Evolutionary conservation across 1,140 invertebrate species (phyloP), one percentile per base, ranked within the genome.

Genomic region (Dreissena rostriformis): DNA sequence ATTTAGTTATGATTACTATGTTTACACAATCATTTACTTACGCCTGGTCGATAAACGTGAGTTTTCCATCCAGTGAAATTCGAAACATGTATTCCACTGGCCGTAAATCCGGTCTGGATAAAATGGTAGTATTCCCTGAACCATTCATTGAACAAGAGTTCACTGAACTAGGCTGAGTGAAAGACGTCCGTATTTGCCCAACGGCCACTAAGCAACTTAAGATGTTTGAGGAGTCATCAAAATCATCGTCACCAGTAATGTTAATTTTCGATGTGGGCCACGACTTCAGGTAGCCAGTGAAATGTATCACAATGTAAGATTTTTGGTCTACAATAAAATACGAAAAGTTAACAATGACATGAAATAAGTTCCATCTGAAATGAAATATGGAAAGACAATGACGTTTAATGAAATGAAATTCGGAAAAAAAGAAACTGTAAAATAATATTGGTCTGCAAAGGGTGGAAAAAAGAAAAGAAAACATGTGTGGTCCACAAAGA

Each of bases 221-320:
- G 93, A 96, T 96, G 0, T 97, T 96, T 14, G 95, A 95, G 83
- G 97, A 97, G 29, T 93, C 95, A 19, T 97, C 96, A 1, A 93
- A 95, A 57, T 93, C 92, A 11, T 88, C 90, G 28, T 91, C 91
- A 95, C 96, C 86, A 96, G 96, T 80, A 95, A 92, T 74, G 66
- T 90, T 91, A 66, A 96, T 95, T 93, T 97, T 97, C 1, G 96
- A 95, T 10, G 97, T 96, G 7, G 96, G 95, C 97, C 97, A 98
- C 0, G 97, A 97, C 91, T 98, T 98, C 11, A 99, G 93, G 91
- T 98, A 98, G 0, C 98, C 97, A 57, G 96, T 97, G 91, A 97
- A 97, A 90, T 97, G 97, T 79, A 97, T 96, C 22, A 97, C 96
- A 86, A 95, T 95, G 91, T 96, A 97, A 28, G 87, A 88, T 87